Percentiles rank a stretch among this genome's conserved stretches.
These are phyloP conservation scores for Xanthorhoe spadicearia DNA, from an alignment of 2,888 invertebrate genomes.

Conservation along the genomic window DNA sequence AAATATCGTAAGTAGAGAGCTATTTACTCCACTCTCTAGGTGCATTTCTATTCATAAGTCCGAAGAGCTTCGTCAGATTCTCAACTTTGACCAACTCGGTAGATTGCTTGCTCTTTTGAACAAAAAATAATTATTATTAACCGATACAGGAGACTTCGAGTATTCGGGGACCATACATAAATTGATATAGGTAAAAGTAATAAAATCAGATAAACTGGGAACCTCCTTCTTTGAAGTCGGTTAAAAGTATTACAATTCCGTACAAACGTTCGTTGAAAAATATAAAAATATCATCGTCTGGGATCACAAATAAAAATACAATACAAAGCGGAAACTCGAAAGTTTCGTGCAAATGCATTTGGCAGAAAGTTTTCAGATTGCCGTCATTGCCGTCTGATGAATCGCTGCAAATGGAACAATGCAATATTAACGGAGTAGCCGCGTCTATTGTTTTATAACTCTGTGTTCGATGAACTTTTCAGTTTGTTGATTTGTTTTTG, in stretches of 20 bases:
- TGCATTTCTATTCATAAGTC: too few relatives aligned
- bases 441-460: conserved; percentile 54
- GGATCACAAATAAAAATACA: conserved; percentile 58
- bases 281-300: conserved; percentile 48
- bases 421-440: conserved; percentile 53
- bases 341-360: conserved; percentile 77
- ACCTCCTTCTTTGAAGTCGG: too few relatives aligned
- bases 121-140: too few relatives aligned
- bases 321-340: conserved; percentile 53
- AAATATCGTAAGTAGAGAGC: too few relatives aligned
- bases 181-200: too few relatives aligned
- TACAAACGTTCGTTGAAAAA: conserved; percentile 30
- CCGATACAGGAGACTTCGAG: too few relatives aligned
- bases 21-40: too few relatives aligned
- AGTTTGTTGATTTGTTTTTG: conserved; percentile 48
- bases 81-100: too few relatives aligned
- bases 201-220: too few relatives aligned
- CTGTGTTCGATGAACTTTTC: conserved; percentile 52
- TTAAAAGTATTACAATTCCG: background rate
- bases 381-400: conserved; percentile 64
- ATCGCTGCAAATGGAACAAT: conserved; percentile 59
- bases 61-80: too few relatives aligned
- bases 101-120: too few relatives aligned
- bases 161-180: too few relatives aligned
- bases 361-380: conserved; percentile 67